A percentile compares a stretch with the other conserved stretches of the same genome.
phyloP scores from a whole-genome alignment of 2,888 invertebrate species.

The Eretmocerus hayati region DNA sequence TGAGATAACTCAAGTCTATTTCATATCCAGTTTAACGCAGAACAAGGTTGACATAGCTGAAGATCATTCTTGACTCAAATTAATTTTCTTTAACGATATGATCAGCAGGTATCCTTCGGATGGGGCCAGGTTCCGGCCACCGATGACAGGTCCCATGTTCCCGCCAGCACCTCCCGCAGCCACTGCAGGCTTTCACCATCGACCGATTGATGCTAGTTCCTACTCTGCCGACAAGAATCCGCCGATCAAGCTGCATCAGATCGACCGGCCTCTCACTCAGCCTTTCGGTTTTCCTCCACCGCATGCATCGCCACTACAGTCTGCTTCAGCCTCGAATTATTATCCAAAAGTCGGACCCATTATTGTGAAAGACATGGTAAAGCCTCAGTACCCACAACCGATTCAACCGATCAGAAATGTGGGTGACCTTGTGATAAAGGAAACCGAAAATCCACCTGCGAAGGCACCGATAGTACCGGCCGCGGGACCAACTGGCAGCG shows the following conservation, averaged over 20 bases:
- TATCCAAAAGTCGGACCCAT: constrained; percentile 5
- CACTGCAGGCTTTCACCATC: background rate
- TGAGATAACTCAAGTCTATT: too few relatives aligned
- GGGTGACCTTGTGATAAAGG: background rate
- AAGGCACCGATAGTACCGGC: constrained; percentile 20
- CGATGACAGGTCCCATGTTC: background rate
- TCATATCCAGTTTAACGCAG: too few relatives aligned
- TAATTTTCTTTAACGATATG: too few relatives aligned
- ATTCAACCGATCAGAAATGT: background rate
- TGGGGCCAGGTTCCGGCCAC: background rate
- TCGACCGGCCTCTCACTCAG: constrained; percentile 1
- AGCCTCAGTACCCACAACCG: background rate
- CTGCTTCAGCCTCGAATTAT: background rate
- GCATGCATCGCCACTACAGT: background rate
- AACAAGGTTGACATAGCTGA: too few relatives aligned
- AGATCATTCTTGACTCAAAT: too few relatives aligned
- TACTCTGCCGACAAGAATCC: constrained; percentile 4
- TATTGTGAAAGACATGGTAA: background rate
- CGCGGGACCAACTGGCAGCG: constrained; percentile 24
- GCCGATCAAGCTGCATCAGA: background rate
- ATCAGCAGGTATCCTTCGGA: background rate
- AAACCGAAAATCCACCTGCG: background rate
- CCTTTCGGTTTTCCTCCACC: background rate
- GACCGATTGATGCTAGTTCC: background rate
- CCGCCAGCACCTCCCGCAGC: background rate